Conservation (phyloP, 2,888 invertebrate species). For the Cistogaster globosa region DNA sequence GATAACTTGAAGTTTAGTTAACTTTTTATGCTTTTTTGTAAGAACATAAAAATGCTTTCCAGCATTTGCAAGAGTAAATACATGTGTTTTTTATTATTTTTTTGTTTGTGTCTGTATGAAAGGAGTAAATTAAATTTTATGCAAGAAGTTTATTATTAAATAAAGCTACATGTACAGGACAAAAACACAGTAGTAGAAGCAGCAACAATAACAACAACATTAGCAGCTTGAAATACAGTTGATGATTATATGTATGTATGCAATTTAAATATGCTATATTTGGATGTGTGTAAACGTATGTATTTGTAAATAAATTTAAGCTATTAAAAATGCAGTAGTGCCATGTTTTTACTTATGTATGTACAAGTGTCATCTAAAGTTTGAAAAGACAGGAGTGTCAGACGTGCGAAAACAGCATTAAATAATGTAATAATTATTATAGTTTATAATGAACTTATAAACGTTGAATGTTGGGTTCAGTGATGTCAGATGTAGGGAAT, state of each 20-base stretch:
- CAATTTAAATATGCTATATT: background rate
- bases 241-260: conserved; percentile 23
- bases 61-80: conserved; percentile 62
- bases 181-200: conserved; percentile 41
- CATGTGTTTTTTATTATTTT: conserved; percentile 22
- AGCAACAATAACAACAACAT: conserved; percentile 31
- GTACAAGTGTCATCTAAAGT: conserved; percentile 12
- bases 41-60: conserved; percentile 11
- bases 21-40: conserved; percentile 27
- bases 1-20: conserved; percentile 38
- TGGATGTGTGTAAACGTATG: background rate
- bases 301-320: conserved; percentile 16
- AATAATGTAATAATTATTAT: conserved; percentile 75
- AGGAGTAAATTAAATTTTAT: conserved; percentile 81
- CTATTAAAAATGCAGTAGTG: conserved; percentile 56
- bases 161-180: conserved; percentile 74
- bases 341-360: conserved; percentile 33
- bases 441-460: conserved; percentile 73
- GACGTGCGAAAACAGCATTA: conserved; percentile 32
- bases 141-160: conserved; percentile 81
- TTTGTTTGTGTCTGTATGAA: conserved; percentile 51
- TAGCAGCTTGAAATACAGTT: conserved; percentile 47
- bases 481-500: too few relatives aligned
- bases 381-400: conserved; percentile 7
- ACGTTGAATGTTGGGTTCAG: conserved; percentile 26